Conservation (phyloP, 2,797 vertebrate species). For the Syndactyla subalaris region DNA sequence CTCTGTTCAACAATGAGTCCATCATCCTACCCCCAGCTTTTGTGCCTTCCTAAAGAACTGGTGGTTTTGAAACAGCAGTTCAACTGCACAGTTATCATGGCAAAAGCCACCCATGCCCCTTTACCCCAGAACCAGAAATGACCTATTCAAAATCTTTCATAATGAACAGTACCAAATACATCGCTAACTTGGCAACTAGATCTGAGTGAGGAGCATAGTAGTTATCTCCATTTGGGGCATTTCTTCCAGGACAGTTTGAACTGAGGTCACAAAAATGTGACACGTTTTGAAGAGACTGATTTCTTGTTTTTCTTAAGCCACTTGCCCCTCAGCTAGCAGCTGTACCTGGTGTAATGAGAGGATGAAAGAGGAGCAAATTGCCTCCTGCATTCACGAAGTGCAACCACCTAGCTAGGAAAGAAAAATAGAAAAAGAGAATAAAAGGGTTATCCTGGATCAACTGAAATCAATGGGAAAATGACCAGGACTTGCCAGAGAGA, state of each 20-base stretch:
- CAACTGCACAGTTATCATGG: not conserved
- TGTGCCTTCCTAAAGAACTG: not conserved
- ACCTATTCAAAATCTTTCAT: not conserved
- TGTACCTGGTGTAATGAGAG: not conserved
- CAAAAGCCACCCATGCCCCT: not conserved
- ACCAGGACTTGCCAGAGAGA: not conserved
- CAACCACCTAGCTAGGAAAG: not conserved
- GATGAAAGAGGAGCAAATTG: not conserved
- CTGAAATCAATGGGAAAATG: not conserved
- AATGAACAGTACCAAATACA: not conserved
- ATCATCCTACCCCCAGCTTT: not conserved
- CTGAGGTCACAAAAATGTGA: not conserved
- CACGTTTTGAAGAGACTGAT: not conserved
- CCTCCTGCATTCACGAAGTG: not conserved
- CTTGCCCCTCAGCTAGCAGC: not conserved
- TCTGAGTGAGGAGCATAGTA: not conserved
- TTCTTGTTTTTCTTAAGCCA: not conserved
- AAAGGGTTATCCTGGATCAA: not conserved
- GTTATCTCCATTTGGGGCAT: not conserved
- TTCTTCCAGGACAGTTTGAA: not conserved
- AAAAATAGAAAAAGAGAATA: not conserved
- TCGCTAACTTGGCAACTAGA: not conserved
- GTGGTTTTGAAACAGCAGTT: not conserved
- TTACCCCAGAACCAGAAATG: not conserved
- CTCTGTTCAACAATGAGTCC: fast-evolving